phyloP scores from a whole-genome alignment of 1,140 invertebrate genomes.

The Lepidostoma basale region DNA sequence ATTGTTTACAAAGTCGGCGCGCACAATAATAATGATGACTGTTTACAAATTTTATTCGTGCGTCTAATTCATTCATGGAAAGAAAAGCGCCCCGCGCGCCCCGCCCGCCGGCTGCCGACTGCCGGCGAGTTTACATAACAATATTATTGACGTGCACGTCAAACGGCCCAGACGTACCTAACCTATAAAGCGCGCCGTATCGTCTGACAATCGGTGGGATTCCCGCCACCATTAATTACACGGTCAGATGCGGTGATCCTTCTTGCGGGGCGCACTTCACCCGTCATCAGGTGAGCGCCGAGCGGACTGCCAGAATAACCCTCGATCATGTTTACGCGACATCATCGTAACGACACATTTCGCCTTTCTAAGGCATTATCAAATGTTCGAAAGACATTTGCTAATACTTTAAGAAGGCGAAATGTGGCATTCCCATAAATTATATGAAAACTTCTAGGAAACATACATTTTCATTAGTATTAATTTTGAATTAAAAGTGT shows the following conservation, averaged over 20 bases:
- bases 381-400: too few relatives aligned
- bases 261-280: neutral
- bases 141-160: conserved; percentile 37
- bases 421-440: too few relatives aligned
- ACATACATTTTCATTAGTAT: too few relatives aligned
- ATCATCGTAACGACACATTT: too few relatives aligned
- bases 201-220: conserved; percentile 30
- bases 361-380: too few relatives aligned
- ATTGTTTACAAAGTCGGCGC: too few relatives aligned
- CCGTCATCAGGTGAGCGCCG: neutral
- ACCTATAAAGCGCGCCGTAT: conserved; percentile 26
- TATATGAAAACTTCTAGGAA: too few relatives aligned
- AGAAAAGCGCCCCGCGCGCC: conserved; percentile 22
- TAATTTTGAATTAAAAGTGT: too few relatives aligned
- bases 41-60: conserved; percentile 37
- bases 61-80: conserved; percentile 34
- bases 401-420: too few relatives aligned
- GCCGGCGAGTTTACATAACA: neutral
- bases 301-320: neutral
- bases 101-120: neutral
- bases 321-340: too few relatives aligned
- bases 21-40: conserved; percentile 1
- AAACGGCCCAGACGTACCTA: conserved; percentile 18
- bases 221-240: conserved; percentile 31
- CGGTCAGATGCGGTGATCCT: neutral